These are phyloP conservation scores for Drosophila jambulina DNA, from an alignment of 1,140 invertebrate genomes.

Conservation along the genomic window DNA sequence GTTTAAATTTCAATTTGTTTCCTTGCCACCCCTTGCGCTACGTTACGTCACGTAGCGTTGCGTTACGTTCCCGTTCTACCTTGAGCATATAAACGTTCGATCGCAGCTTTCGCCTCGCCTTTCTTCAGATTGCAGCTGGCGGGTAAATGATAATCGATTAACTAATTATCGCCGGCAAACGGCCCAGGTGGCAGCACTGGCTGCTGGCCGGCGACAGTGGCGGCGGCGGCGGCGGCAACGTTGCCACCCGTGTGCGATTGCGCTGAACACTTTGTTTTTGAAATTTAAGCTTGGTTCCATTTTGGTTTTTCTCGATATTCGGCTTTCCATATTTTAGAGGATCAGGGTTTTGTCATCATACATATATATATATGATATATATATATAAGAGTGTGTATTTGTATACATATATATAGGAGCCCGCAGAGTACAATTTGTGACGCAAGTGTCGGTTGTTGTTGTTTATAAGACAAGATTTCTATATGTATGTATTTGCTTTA, in stretches of 20 bases:
- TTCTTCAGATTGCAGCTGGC: conserved; percentile 18
- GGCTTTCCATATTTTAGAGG: conserved; percentile 3
- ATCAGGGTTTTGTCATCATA: conserved; percentile 2
- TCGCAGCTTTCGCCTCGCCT: conserved; percentile 10
- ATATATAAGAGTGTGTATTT: not conserved
- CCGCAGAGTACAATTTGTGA: conserved; percentile 41
- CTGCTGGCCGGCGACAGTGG: conserved; percentile 27
- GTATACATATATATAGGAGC: conserved; percentile 27
- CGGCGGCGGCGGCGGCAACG: conserved; percentile 20
- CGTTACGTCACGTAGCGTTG: conserved; percentile 9
- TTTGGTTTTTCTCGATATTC: conserved; percentile 4
- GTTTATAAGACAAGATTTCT: conserved; percentile 34
- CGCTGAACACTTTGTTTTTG: conserved; percentile 51
- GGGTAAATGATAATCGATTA: conserved; percentile 28
- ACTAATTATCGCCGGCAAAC: conserved; percentile 32
- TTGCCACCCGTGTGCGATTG: conserved; percentile 57
- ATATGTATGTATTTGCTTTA: conserved; percentile 49
- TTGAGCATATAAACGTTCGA: conserved; percentile 44
- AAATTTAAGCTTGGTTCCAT: conserved; percentile 33
- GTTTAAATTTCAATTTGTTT: conserved; percentile 44
- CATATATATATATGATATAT: conserved; percentile 3
- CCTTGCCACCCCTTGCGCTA: conserved; percentile 14
- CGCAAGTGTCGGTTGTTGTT: conserved; percentile 32
- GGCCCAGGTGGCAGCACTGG: conserved; percentile 35
- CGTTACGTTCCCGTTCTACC: conserved; percentile 21